A percentile compares a stretch with the other conserved stretches of the same genome.
Evolutionary conservation across 2,888 invertebrate genomes (phyloP).

Genomic region (Ennomos erosarius): DNA sequence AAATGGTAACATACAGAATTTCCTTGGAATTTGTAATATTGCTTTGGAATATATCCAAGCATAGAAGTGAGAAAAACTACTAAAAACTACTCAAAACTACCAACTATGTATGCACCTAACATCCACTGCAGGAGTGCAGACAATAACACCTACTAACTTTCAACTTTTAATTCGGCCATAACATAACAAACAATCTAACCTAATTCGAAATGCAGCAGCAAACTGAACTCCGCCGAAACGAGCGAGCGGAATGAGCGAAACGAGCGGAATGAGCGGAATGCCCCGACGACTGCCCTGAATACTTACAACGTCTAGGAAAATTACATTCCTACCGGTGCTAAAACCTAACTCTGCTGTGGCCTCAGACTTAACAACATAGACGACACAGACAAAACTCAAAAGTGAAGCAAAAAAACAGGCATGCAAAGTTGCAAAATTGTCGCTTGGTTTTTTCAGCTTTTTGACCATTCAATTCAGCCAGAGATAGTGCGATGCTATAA

Average conservation of each 20-base stretch:
- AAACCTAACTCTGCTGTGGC: slow-evolving; percentile 28
- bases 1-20: too few species aligned
- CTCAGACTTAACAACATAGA: too few species aligned
- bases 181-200: slow-evolving; percentile 21
- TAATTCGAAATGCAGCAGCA: slow-evolving; percentile 19
- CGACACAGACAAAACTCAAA: too few species aligned
- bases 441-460: too few species aligned
- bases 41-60: too few species aligned
- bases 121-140: too few species aligned
- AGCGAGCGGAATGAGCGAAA: slow-evolving; percentile 21
- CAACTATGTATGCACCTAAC: neutral
- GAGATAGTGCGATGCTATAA: too few species aligned
- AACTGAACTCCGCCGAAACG: slow-evolving; percentile 19
- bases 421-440: too few species aligned
- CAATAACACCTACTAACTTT: neutral
- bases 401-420: too few species aligned
- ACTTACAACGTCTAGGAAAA: slow-evolving; percentile 28
- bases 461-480: too few species aligned
- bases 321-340: slow-evolving; percentile 30
- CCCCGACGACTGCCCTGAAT: slow-evolving; percentile 19
- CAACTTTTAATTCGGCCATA: slow-evolving; percentile 17
- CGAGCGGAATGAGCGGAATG: slow-evolving; percentile 25
- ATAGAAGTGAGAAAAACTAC: too few species aligned
- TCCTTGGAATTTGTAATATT: too few species aligned
- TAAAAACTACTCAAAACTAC: neutral